phyloP scores from a whole-genome alignment of 2,113 vertebrate species.

The Lophotis ruficrista region DNA sequence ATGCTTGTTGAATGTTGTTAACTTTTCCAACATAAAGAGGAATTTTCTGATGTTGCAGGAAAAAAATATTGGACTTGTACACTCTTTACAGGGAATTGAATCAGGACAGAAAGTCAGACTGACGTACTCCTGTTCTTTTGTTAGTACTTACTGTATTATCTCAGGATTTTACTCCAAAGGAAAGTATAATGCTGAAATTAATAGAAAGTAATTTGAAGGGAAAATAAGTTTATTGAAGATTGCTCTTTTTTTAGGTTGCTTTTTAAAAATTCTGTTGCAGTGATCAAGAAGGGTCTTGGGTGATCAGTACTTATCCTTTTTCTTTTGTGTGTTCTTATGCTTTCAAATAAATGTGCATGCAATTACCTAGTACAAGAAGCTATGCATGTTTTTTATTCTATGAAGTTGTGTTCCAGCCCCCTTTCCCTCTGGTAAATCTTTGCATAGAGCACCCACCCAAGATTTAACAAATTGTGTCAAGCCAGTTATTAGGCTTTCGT shows the following conservation, averaged over 20 bases:
- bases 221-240: neutral
- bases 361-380: neutral
- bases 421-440: neutral
- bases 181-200: neutral
- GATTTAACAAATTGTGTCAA: neutral
- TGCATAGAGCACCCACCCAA: neutral
- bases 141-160: neutral
- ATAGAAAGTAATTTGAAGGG: accelerated
- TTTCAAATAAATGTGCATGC: neutral
- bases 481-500: neutral
- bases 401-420: neutral
- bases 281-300: neutral
- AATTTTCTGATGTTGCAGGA: neutral
- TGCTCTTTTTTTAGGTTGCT: neutral
- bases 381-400: neutral
- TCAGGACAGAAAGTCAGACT: neutral
- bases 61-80: neutral
- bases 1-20: neutral
- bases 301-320: neutral
- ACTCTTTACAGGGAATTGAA: neutral
- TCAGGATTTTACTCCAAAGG: neutral
- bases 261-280: neutral
- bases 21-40: neutral
- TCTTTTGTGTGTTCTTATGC: neutral
- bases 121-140: neutral